These are phyloP conservation scores for Thecophora atra DNA, from an alignment of 2,888 invertebrate species.

Conservation along the genomic window DNA sequence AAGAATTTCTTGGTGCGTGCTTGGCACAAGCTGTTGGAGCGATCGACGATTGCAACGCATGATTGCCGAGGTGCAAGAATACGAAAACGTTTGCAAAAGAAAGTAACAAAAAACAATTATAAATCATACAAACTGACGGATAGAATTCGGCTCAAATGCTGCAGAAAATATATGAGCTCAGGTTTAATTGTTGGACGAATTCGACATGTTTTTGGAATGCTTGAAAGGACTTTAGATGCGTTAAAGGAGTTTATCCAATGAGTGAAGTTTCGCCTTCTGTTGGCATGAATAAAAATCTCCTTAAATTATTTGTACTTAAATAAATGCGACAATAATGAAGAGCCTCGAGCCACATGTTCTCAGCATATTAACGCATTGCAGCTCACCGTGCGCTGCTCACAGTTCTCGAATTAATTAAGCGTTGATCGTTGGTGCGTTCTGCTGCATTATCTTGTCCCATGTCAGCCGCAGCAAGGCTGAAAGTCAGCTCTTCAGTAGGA, in stretches of 20 bases:
- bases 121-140: no score
- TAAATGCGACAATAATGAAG: neutral
- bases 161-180: no score
- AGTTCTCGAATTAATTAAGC: constrained; percentile 33
- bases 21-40: constrained; percentile 59
- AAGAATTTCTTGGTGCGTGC: constrained; percentile 64
- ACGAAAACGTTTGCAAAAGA: no score
- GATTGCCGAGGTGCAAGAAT: neutral
- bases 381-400: neutral
- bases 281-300: neutral
- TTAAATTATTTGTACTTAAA: neutral
- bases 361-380: neutral
- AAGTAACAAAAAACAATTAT: no score
- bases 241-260: neutral
- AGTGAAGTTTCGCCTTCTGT: neutral
- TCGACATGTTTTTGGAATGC: no score
- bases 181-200: no score
- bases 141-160: no score
- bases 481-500: neutral
- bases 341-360: neutral
- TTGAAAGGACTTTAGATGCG: no score
- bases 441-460: constrained; percentile 20
- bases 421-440: constrained; percentile 25
- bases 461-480: constrained; percentile 7
- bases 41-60: neutral